Percentiles rank a stretch among this genome's conserved stretches.
These are phyloP conservation scores for Bembecia ichneumoniformis DNA, from an alignment of 2,888 invertebrate species.

Conservation along the genomic window DNA sequence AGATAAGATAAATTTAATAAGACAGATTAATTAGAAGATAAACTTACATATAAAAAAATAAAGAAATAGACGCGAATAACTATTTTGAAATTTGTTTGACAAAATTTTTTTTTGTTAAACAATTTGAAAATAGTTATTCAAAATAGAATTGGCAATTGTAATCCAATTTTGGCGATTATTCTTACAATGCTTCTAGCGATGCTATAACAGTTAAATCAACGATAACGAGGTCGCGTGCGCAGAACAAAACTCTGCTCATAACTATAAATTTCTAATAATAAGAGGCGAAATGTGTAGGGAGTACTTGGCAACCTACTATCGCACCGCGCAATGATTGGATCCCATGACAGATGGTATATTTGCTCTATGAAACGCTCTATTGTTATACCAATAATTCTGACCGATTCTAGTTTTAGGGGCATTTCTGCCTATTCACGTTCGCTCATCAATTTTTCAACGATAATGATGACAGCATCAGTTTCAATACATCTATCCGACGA, in stretches of 20 bases:
- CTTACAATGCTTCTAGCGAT: slow-evolving; percentile 6
- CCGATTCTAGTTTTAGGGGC: slow-evolving; percentile 45
- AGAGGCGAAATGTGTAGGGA: slow-evolving; percentile 32
- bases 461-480: slow-evolving; percentile 3
- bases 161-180: no score
- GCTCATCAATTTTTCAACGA: not conserved
- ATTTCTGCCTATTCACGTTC: slow-evolving; percentile 54
- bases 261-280: slow-evolving; percentile 41
- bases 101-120: no score
- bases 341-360: slow-evolving; percentile 62
- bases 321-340: slow-evolving; percentile 46
- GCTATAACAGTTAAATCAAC: slow-evolving; percentile 53
- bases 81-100: no score
- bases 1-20: no score
- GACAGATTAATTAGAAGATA: no score
- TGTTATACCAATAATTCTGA: slow-evolving; percentile 46
- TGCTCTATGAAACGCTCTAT: slow-evolving; percentile 41
- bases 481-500: slow-evolving; percentile 1
- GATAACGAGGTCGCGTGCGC: slow-evolving; percentile 33
- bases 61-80: no score
- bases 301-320: slow-evolving; percentile 39
- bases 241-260: slow-evolving; percentile 33
- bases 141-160: no score
- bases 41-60: no score
- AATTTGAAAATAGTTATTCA: no score